Evolutionary conservation across 2,888 invertebrate genomes (phyloP).

Genomic region (Sycophila texana): DNA sequence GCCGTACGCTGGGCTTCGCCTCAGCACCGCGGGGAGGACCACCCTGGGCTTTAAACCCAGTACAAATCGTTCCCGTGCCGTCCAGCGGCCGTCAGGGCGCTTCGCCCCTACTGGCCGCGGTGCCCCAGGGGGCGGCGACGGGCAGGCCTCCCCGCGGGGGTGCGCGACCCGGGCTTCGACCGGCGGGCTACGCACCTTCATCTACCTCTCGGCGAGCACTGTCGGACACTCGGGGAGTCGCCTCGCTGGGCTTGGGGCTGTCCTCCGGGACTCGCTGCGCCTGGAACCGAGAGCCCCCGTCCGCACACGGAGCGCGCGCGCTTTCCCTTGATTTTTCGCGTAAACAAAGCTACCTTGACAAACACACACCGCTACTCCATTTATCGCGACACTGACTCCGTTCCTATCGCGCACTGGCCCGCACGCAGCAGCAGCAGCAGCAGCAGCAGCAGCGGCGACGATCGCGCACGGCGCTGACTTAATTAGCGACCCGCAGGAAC

Average conservation of each 20-base stretch:
- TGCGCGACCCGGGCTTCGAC: slow-evolving; percentile 40
- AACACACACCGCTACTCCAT: slow-evolving; percentile 82
- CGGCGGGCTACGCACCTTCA: slow-evolving; percentile 78
- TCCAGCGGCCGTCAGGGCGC: too few relatives aligned
- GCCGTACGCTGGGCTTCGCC: neutral
- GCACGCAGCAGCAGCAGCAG: slow-evolving; percentile 72
- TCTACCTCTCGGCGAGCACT: slow-evolving; percentile 78
- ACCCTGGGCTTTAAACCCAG: too few relatives aligned
- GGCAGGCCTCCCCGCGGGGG: neutral
- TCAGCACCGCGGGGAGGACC: neutral
- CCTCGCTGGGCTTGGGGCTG: neutral
- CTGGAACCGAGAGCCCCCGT: too few relatives aligned
- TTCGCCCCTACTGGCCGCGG: neutral
- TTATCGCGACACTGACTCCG: slow-evolving; percentile 73
- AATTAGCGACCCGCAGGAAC: too few relatives aligned
- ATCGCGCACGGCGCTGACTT: too few relatives aligned
- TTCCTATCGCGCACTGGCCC: slow-evolving; percentile 76
- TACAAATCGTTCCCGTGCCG: too few relatives aligned
- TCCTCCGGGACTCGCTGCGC: neutral
- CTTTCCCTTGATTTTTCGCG: slow-evolving; percentile 73
- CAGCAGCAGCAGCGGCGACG: slow-evolving; percentile 71
- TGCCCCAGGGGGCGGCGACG: neutral
- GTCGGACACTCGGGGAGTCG: slow-evolving; percentile 15
- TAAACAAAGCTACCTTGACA: slow-evolving; percentile 84
- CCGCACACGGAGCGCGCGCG: slow-evolving; percentile 2